A percentile compares a stretch with the other conserved stretches of the same genome.
Conservation (phyloP, 2,113 vertebrate genomes). For the Oxyura jamaicensis region DNA sequence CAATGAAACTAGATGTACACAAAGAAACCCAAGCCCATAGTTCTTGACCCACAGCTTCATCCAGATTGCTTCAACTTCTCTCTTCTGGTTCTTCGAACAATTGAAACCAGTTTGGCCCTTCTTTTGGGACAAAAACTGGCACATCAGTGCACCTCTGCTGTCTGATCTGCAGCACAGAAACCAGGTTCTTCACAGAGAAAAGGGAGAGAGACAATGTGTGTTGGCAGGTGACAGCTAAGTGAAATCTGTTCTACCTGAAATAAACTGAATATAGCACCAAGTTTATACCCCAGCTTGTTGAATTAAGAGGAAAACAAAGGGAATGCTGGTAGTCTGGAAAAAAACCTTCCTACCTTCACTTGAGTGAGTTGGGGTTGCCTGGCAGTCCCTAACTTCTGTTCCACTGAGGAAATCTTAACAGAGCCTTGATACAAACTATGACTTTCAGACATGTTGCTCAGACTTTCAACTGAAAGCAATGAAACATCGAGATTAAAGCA, state of each 20-base stretch:
- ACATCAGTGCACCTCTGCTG: background rate
- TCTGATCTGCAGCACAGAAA: background rate
- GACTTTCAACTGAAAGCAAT: background rate
- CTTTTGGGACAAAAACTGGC: background rate
- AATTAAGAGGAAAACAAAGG: background rate
- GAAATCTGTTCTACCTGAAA: background rate
- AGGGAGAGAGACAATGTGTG: background rate
- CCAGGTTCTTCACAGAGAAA: background rate
- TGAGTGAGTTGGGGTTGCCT: background rate
- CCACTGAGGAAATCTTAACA: background rate
- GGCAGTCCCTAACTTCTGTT: background rate
- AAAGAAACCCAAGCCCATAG: background rate
- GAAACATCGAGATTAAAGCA: background rate
- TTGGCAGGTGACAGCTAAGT: background rate
- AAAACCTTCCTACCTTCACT: background rate
- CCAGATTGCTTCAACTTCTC: background rate
- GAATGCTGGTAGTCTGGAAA: background rate
- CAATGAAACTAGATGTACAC: background rate
- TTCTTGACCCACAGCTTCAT: background rate
- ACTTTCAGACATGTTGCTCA: constrained; percentile 6
- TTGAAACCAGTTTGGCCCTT: background rate
- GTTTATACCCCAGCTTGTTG: background rate
- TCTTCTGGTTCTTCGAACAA: background rate
- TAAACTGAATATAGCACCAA: background rate
- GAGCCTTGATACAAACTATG: background rate